Evolutionary conservation across 2,888 invertebrate genomes (phyloP), one percentile per base, ranked within the genome.

Genomic region (Dasysyrphus albostriatus): DNA sequence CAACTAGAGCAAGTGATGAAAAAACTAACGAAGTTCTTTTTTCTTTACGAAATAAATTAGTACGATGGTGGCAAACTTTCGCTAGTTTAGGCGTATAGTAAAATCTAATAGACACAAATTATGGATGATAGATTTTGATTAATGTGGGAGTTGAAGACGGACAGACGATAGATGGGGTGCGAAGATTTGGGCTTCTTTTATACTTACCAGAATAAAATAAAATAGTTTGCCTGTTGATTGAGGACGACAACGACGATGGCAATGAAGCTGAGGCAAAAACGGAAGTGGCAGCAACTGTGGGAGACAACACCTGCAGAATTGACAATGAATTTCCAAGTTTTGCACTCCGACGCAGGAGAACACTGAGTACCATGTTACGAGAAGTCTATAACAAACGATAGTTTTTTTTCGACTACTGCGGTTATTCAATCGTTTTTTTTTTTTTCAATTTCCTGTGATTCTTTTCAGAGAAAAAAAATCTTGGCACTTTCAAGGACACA

Each of bases 171-270:
- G 44, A 34, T 44, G 24, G 12, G 19, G 44, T 34, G 34, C 37
- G 58, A 51, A 29, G 24, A 29, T 74, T 32, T 8, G n/a, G 24
- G 37, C 29, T 54, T 54, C 19, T 70, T n/a, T n/a, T 12, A 56
- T 10, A 87, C 87, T 87, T 87, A 87, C 87, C 87, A 83, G 83
- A 87, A 83, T 83, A 87, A 69, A 56, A 65, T 83, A 59, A 47
- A 83, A 83, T 59, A 51, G 65, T 79, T 87, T 83, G 87, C 87
- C 87, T 87, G 87, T 87, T 87, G 87, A 87, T 87, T 83, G 83
- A 87, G 42, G 72, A 63, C 69, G 24, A 72, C 73, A 32, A 63
- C n/a, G 29, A n/a, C 10, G 34, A 58, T 29, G 56, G 59, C 47
- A 49, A 72, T 72, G 61, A 37, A 19, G 49, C 47, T 72, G 61